Evolutionary conservation across 2,888 invertebrate genomes (phyloP), one percentile per base, ranked within the genome.

Genomic region (Papilio gigon): DNA sequence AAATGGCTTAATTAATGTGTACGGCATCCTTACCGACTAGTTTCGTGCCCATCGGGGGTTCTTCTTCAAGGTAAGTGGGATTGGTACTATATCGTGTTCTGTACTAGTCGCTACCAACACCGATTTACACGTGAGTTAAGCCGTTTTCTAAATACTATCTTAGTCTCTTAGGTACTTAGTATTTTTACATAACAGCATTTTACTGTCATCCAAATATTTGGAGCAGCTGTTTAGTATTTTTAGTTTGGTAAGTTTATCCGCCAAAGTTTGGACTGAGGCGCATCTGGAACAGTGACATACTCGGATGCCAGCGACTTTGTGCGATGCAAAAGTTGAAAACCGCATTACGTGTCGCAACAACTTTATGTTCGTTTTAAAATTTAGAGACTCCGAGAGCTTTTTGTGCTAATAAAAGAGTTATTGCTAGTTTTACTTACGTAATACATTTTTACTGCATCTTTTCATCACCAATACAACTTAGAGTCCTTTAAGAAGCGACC

Each of bases 261-360:
- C 25, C 1, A 56, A 56, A 56, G 53, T 56, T 30, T 30, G 8
- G 2, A 56, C 9, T 56, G n/a, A 17, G 53, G 30, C 17, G 53
- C 53, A 56, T 56, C 53, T 56, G 53, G 17, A 56, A 30, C 53
- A 30, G 30, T 30, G 53, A 56, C 53, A 56, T 17, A 56, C 17
- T 56, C 30, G 30, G 8, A 56, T 30, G 5, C n/a, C 12, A 56
- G 53, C n/a, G 53, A 56, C 53, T 56, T 56, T 56, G 53, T 56
- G 53, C n/a, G 14, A 27, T n/a, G 53, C 53, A 30, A 56, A 56
- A 56, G 53, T 56, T 56, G 53, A 56, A 53, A 56, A 56, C 53
- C 53, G 53, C 53, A 56, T 56, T 56, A 56, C 53, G 30, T 56
- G 53, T 27, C 27, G 30, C 53, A 30, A 56, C 53, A 56, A 56